Evolutionary conservation across 2,113 vertebrate genomes (phyloP).

Genomic region (Lichenostomus cassidix): DNA sequence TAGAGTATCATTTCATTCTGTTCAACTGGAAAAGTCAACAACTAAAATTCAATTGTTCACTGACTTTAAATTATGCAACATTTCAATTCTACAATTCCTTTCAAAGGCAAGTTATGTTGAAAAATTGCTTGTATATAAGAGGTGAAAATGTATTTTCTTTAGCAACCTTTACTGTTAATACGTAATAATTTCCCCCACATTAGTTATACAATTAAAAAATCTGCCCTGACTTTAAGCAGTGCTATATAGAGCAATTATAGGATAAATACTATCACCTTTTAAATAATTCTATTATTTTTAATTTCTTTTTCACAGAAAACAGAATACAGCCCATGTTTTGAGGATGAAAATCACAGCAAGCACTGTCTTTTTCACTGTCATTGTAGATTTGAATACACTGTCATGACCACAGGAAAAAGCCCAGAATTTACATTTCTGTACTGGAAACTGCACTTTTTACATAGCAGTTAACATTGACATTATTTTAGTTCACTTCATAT

Average conservation of each 20-base stretch:
- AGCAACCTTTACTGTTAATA: neutral
- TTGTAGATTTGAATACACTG: neutral
- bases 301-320: neutral
- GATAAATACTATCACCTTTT: neutral
- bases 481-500: neutral
- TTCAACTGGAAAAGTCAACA: constrained; percentile 11
- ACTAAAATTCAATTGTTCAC: neutral
- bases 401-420: neutral
- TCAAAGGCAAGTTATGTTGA: neutral
- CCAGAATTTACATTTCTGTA: neutral
- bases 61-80: neutral
- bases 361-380: neutral
- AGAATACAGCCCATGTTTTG: neutral
- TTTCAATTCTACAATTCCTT: neutral
- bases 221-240: neutral
- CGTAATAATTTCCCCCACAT: neutral
- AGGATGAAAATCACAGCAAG: neutral
- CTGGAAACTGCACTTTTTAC: neutral
- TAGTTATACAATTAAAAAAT: neutral
- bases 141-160: neutral
- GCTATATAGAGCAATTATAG: neutral
- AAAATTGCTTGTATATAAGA: neutral
- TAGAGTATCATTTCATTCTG: neutral
- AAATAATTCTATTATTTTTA: neutral
- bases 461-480: neutral